A percentile compares a stretch with the other conserved stretches of the same genome.
These are phyloP conservation scores for Coracopsis vasa DNA, from an alignment of 2,113 vertebrate genomes.

Conservation along the genomic window DNA sequence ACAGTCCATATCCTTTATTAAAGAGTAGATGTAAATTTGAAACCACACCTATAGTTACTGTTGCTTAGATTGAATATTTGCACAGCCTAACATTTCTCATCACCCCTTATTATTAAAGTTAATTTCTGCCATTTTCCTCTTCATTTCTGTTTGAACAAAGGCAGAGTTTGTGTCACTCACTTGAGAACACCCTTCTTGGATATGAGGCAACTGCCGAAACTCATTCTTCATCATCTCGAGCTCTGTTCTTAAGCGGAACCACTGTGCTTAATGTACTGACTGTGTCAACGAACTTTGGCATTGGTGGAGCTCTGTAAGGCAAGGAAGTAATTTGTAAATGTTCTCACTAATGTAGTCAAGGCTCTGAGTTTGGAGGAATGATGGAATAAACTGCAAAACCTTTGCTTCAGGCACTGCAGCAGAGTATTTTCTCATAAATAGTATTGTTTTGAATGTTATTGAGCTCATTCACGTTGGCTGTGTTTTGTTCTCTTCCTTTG, in stretches of 20 bases:
- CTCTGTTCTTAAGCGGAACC: background rate
- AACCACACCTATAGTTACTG: background rate
- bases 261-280: background rate
- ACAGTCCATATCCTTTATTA: background rate
- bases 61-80: background rate
- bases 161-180: background rate
- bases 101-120: background rate
- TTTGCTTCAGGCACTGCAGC: background rate
- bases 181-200: background rate
- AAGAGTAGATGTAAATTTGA: background rate
- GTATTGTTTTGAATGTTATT: background rate
- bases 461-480: background rate
- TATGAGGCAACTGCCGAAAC: background rate
- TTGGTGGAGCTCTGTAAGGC: background rate
- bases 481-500: background rate
- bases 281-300: background rate
- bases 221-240: accelerated
- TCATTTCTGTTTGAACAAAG: background rate
- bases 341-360: background rate
- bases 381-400: background rate
- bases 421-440: background rate
- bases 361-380: background rate
- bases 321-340: background rate
- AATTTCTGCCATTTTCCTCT: background rate
- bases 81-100: accelerated